Evolutionary conservation across 2,888 invertebrate species (phyloP), one percentile per base, ranked within the genome.

Genomic region (Chydorus sphaericus): DNA sequence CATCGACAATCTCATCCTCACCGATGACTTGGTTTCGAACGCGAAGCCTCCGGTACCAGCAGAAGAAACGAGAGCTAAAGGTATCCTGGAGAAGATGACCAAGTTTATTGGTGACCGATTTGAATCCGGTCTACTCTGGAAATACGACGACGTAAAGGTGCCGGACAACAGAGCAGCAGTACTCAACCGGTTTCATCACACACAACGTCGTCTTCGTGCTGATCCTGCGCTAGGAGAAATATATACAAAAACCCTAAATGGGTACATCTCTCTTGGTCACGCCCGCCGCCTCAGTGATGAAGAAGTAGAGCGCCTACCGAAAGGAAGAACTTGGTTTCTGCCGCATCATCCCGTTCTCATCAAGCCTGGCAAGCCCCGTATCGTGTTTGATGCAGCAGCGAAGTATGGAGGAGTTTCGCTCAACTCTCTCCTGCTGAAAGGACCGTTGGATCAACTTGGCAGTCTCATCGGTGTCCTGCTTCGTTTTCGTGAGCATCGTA

Each of bases 271-370:
- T 1, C 54, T 50, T 31, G 55, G 50, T 3, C 57, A 57, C 33
- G 52, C 53, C 11, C 6, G 39, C 14, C 16, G 8, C 1, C 14
- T 55, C n/a, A 14, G 10, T 14, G 10, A 8, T 8, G 16, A 44
- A 14, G 44, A 44, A 44, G 16, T 16, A 8, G 16, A 16, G 10
- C 7, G 8, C 7, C 7, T 8, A 16, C 28, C 26, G 3, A 8
- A 8, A 8, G 36, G 5, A 18, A 11, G 44, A 26, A 57, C 44
- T 6, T 61, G 57, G 60, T 60, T 60, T 36, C 38, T 63, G 2
- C 61, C 62, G 1, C 62, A 62, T 33, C 62, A 62, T 55, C 55
- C 54, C 1, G 61, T 60, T 23, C 48, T 48, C n/a, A 55, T 31
- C 4, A 55, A 30, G 23, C 55, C 55, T 4, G 48, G 18, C 1